These are phyloP conservation scores for Valencia hispanica DNA, from an alignment of 2,797 vertebrate species.

Conservation along the genomic window DNA sequence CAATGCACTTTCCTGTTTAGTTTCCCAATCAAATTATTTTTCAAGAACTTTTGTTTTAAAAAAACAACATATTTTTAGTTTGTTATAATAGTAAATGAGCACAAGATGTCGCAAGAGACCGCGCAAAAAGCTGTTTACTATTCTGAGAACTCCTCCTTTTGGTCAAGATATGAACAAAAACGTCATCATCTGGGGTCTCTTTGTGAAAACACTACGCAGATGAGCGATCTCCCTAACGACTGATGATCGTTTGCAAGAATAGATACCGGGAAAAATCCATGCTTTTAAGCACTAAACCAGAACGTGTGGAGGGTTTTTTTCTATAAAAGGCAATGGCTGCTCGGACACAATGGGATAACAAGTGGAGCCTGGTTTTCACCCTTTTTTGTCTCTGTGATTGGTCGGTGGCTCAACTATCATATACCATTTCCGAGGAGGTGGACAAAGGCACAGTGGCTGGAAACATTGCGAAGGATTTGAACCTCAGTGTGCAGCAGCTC, in stretches of 20 bases:
- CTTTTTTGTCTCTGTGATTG: conserved; percentile 68
- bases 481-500: conserved; percentile 68
- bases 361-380: conserved; percentile 47
- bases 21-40: not conserved
- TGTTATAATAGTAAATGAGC: not conserved
- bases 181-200: conserved; percentile 50
- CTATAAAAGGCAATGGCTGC: conserved; percentile 50
- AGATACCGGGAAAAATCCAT: conserved; percentile 7
- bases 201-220: conserved; percentile 41
- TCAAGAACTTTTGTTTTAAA: not conserved
- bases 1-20: not conserved
- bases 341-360: conserved; percentile 32
- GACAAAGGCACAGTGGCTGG: conserved; percentile 73
- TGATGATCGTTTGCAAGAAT: not conserved
- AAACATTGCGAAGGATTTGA: conserved; percentile 79
- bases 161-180: conserved; percentile 15
- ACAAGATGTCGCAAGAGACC: conserved; percentile 70
- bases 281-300: not conserved
- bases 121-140: not conserved
- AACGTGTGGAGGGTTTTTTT: not conserved
- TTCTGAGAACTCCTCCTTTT: conserved; percentile 38
- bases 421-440: conserved; percentile 75
- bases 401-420: conserved; percentile 79
- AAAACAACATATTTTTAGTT: not conserved
- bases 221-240: conserved; percentile 4